Evolutionary conservation across 2,888 invertebrate genomes (phyloP).

Genomic region (Drosophila monieri): DNA sequence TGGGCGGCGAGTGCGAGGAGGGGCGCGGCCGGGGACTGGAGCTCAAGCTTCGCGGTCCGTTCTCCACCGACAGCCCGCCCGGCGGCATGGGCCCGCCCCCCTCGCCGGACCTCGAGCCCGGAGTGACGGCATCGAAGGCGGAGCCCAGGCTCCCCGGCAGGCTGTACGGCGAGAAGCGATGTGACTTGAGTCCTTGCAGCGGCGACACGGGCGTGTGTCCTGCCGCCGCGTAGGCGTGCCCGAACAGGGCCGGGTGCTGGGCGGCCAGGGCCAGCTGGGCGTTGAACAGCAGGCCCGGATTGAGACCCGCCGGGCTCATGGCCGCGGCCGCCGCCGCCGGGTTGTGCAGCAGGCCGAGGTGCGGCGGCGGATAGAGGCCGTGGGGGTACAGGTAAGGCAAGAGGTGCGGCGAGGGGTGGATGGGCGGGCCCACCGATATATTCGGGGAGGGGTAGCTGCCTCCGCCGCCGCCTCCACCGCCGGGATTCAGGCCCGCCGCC

Average conservation of each 20-base stretch:
- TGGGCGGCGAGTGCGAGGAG: conserved; percentile 83
- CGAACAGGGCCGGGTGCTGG: conserved; percentile 92
- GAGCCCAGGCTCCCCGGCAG: conserved; percentile 91
- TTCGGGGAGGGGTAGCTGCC: conserved; percentile 92
- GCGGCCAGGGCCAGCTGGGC: conserved; percentile 94
- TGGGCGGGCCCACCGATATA: conserved; percentile 96
- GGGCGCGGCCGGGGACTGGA: conserved; percentile 84
- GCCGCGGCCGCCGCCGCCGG: conserved; percentile 86
- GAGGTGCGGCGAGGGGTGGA: conserved; percentile 94
- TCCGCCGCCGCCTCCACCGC: conserved; percentile 60
- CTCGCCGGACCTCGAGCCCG: conserved; percentile 85
- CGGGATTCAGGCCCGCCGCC: conserved; percentile 73
- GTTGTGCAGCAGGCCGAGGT: conserved; percentile 87
- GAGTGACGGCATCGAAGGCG: conserved; percentile 95
- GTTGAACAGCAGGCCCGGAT: conserved; percentile 94
- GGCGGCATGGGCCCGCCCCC: conserved; percentile 54
- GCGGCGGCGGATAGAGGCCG: conserved; percentile 93
- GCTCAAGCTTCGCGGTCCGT: conserved; percentile 83
- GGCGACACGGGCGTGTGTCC: conserved; percentile 89
- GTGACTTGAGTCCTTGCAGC: conserved; percentile 89
- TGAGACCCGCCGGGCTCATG: conserved; percentile 86
- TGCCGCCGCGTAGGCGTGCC: conserved; percentile 86
- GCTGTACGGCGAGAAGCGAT: conserved; percentile 95
- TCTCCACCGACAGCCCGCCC: conserved; percentile 66
- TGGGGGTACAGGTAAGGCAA: conserved; percentile 97